Conservation (phyloP, 2,113 vertebrate species). For the Dascyllus trimaculatus region DNA sequence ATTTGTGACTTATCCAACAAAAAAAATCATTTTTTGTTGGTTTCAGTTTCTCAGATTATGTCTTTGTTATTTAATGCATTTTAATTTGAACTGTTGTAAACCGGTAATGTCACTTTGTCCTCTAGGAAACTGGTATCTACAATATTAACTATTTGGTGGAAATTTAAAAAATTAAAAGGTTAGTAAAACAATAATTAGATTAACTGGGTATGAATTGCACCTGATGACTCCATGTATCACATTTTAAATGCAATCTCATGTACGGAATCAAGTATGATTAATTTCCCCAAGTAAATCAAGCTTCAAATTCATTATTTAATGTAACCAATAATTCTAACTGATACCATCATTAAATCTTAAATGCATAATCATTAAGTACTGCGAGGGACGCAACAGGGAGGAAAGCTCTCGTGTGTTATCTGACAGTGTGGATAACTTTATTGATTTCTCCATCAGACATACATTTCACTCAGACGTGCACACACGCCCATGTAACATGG, state of each 20-base stretch:
- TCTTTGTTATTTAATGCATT: too few species aligned
- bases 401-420: background rate
- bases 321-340: background rate
- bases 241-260: background rate
- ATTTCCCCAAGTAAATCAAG: background rate
- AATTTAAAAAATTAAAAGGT: too few species aligned
- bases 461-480: background rate
- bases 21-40: too few species aligned
- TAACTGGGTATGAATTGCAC: too few species aligned
- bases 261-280: background rate
- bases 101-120: too few species aligned
- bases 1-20: too few species aligned
- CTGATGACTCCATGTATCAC: background rate
- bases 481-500: background rate
- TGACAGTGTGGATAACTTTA: background rate
- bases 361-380: background rate
- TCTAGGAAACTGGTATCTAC: too few species aligned
- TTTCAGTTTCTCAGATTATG: too few species aligned
- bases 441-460: slow-evolving; percentile 14
- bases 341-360: background rate
- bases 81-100: too few species aligned
- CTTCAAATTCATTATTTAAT: background rate
- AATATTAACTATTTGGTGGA: too few species aligned
- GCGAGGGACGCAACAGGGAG: background rate
- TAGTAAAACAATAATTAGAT: too few species aligned